These are phyloP conservation scores for Amblyjoppa fuscipennis DNA, from an alignment of 2,888 invertebrate species.

Conservation along the genomic window DNA sequence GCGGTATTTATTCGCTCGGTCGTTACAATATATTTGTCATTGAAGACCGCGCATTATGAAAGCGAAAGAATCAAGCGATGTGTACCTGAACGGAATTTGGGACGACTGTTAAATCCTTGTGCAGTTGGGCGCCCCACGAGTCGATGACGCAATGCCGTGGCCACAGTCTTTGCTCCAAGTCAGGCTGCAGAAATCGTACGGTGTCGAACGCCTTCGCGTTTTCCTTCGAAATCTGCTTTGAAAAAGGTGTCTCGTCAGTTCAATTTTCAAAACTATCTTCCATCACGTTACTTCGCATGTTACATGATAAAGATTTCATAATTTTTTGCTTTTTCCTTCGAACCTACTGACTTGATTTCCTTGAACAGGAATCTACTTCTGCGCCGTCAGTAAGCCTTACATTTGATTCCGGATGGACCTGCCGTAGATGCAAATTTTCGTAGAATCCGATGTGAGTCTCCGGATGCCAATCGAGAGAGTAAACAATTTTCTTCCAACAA, in stretches of 20 bases:
- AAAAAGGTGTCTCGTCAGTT: background rate
- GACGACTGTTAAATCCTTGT: slow-evolving; percentile 93
- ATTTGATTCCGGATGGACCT: slow-evolving; percentile 88
- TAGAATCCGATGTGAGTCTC: slow-evolving; percentile 97
- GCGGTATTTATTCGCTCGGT: too few relatives aligned
- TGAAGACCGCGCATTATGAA: background rate
- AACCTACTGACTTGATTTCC: background rate
- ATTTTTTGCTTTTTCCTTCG: background rate
- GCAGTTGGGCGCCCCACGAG: slow-evolving; percentile 96
- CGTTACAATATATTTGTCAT: too few relatives aligned
- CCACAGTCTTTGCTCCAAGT: slow-evolving; percentile 96
- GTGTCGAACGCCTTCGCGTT: slow-evolving; percentile 94
- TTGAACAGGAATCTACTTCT: background rate
- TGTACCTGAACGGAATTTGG: slow-evolving; percentile 89
- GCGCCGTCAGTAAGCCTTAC: slow-evolving; percentile 60
- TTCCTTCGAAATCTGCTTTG: slow-evolving; percentile 84
- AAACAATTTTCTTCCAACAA: slow-evolving; percentile 94
- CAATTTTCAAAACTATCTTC: background rate
- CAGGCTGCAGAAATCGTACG: slow-evolving; percentile 94
- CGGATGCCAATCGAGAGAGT: slow-evolving; percentile 98
- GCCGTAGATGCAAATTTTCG: slow-evolving; percentile 93
- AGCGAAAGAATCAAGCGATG: background rate
- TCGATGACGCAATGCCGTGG: slow-evolving; percentile 97
- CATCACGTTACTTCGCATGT: background rate
- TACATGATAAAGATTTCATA: background rate